phyloP scores from a whole-genome alignment of 2,888 invertebrate genomes.

The Chesias legatella region DNA sequence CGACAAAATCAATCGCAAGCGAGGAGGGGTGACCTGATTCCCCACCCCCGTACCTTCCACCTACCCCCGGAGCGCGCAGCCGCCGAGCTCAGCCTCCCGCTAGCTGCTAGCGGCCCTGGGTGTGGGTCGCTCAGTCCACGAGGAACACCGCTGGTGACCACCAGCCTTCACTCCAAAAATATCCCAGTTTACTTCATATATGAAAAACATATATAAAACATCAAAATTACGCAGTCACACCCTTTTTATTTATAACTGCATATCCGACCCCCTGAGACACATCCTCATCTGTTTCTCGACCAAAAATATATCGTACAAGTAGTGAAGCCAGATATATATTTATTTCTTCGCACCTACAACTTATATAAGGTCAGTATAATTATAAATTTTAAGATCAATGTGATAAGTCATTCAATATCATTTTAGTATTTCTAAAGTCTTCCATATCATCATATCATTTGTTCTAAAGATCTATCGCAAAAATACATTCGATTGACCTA shows the following conservation, averaged over 20 bases:
- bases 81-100: too few species aligned
- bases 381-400: constrained; percentile 10
- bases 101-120: too few species aligned
- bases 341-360: constrained; percentile 26
- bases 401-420: constrained; percentile 18
- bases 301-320: constrained; percentile 73
- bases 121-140: constrained; percentile 46
- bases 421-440: constrained; percentile 5
- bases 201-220: constrained; percentile 64
- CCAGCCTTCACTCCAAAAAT: constrained; percentile 33
- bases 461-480: too few species aligned
- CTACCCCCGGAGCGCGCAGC: constrained; percentile 62
- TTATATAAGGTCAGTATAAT: constrained; percentile 26
- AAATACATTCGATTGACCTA: too few species aligned
- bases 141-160: constrained; percentile 36
- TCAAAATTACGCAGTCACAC: constrained; percentile 42
- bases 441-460: background rate
- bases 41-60: constrained; percentile 37
- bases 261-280: constrained; percentile 56
- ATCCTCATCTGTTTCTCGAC: constrained; percentile 70
- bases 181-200: constrained; percentile 49
- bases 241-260: constrained; percentile 41
- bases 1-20: constrained; percentile 24
- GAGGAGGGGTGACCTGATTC: constrained; percentile 49
- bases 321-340: constrained; percentile 41